Percentiles rank a stretch among this genome's conserved stretches.
Conservation (phyloP, 1,140 invertebrate genomes). For the Aplysia californica region DNA sequence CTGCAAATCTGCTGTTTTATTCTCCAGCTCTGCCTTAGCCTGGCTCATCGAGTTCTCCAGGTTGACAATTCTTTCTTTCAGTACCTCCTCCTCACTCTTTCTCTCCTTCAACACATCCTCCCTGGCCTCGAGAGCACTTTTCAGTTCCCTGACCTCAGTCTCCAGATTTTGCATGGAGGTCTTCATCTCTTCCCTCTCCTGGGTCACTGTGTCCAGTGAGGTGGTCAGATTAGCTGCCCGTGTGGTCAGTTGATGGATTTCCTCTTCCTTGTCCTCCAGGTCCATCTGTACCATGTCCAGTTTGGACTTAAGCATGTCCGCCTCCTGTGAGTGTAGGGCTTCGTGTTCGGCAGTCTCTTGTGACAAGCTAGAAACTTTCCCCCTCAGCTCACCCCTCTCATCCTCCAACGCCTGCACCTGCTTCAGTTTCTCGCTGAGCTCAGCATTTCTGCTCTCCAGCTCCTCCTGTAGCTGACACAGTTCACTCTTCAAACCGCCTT, state of each 20-base stretch:
- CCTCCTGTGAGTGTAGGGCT: not conserved
- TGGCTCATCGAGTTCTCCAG: not conserved
- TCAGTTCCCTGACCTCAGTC: not conserved
- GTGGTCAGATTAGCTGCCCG: not conserved
- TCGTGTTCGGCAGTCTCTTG: too few species aligned
- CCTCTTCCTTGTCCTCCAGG: not conserved
- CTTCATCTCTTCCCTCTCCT: too few species aligned
- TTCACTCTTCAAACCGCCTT: too few species aligned
- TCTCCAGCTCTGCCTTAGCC: not conserved
- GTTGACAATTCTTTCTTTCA: not conserved
- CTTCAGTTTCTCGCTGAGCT: too few species aligned
- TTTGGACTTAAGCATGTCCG: not conserved
- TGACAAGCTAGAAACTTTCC: too few species aligned
- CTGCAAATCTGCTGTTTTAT: too few species aligned
- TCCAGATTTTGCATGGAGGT: too few species aligned
- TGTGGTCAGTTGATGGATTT: not conserved
- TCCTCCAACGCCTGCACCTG: too few species aligned
- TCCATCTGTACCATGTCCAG: constrained; percentile 21
- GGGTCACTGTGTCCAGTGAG: not conserved
- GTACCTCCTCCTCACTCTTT: not conserved
- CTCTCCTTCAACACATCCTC: not conserved
- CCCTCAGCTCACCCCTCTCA: too few species aligned
- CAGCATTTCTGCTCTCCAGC: too few species aligned
- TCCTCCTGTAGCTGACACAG: too few species aligned
- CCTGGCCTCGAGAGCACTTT: too few species aligned